A percentile compares a stretch with the other conserved stretches of the same genome.
Conservation (phyloP, 2,113 vertebrate species). For the Agelaius tricolor region DNA sequence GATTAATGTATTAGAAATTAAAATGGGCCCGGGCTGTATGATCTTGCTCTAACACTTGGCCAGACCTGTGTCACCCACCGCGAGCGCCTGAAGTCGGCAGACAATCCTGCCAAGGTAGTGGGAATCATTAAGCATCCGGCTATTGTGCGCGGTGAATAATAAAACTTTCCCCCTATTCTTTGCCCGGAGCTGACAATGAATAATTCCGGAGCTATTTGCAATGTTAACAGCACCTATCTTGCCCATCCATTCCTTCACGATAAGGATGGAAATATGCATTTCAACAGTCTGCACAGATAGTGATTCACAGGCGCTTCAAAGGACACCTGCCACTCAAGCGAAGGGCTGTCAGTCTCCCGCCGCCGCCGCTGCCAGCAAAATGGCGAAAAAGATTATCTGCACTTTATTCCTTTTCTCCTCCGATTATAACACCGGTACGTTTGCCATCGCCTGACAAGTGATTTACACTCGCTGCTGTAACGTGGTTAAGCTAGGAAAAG, state of each 20-base stretch:
- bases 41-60: conserved; percentile 99
- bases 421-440: conserved; percentile 89
- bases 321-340: conserved; percentile 99
- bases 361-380: conserved; percentile 87
- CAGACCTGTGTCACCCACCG: conserved; percentile 98
- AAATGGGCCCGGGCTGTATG: conserved; percentile 98
- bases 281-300: conserved; percentile 98
- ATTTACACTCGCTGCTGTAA: conserved; percentile 93
- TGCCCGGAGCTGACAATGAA: conserved; percentile 95
- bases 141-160: conserved; percentile 99
- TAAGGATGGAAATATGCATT: conserved; percentile 99
- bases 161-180: conserved; percentile 92
- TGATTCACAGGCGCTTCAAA: conserved; percentile 96
- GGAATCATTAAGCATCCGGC: conserved; percentile 96
- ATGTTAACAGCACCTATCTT: conserved; percentile 99
- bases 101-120: conserved; percentile 95
- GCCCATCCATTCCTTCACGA: conserved; percentile 99
- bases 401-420: conserved; percentile 86
- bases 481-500: conserved; percentile 83
- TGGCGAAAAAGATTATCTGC: conserved; percentile 97
- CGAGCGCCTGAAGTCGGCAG: conserved; percentile 93
- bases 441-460: conserved; percentile 95
- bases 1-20: conserved; percentile 99
- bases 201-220: conserved; percentile 99
- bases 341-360: conserved; percentile 97